phyloP scores from a whole-genome alignment of 2,888 invertebrate genomes.

The Thymelicus sylvestris region DNA sequence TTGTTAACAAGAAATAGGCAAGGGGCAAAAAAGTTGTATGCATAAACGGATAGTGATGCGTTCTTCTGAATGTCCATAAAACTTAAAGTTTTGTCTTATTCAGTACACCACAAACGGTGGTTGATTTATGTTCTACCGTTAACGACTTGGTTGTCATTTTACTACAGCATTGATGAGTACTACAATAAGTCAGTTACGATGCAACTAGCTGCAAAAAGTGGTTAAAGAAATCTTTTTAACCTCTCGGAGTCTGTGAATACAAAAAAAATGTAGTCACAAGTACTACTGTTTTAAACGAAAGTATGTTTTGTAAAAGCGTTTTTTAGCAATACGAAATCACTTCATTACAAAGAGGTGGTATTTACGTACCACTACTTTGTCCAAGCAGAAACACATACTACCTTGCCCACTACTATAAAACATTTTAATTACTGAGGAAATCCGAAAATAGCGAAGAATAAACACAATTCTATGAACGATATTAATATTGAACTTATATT shows the following conservation, averaged over 20 bases:
- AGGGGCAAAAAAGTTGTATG: conserved; percentile 23
- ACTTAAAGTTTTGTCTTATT: conserved; percentile 36
- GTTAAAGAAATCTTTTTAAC: conserved; percentile 55
- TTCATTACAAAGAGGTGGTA: too few relatives aligned
- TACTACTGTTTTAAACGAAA: neutral
- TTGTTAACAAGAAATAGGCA: conserved; percentile 18
- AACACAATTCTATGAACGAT: too few relatives aligned
- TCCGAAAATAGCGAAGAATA: too few relatives aligned
- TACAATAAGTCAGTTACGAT: conserved; percentile 57
- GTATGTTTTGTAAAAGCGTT: too few relatives aligned
- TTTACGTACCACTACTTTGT: too few relatives aligned
- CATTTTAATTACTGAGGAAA: too few relatives aligned
- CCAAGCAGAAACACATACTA: too few relatives aligned
- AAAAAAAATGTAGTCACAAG: conserved; percentile 24
- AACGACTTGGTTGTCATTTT: conserved; percentile 65
- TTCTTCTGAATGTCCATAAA: conserved; percentile 35
- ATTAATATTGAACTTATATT: too few relatives aligned
- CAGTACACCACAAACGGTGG: conserved; percentile 44
- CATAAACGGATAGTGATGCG: conserved; percentile 29
- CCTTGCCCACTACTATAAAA: too few relatives aligned
- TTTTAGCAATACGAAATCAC: too few relatives aligned
- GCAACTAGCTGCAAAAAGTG: conserved; percentile 58
- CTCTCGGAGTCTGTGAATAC: conserved; percentile 31
- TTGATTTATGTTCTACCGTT: conserved; percentile 63
- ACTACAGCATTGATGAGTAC: conserved; percentile 61